Evolutionary conservation across 2,797 vertebrate genomes (phyloP).

Genomic region (Xyrichtys novacula): DNA sequence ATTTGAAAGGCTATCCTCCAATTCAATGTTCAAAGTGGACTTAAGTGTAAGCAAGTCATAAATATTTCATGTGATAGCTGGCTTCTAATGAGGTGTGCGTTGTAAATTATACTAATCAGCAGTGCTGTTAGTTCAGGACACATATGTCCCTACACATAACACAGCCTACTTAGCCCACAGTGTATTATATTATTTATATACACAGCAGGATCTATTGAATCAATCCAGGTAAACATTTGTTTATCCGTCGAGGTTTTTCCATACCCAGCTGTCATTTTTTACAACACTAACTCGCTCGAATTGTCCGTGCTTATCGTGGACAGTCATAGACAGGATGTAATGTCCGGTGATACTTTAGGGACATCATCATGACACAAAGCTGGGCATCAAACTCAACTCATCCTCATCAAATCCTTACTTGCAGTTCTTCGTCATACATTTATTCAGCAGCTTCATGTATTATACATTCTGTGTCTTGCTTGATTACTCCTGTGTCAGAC

Average conservation of each 20-base stretch:
- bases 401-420: slow-evolving; percentile 1
- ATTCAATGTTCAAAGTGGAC: background rate
- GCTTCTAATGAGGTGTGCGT: background rate
- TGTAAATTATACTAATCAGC: slow-evolving; percentile 8
- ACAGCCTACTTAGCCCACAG: too few relatives aligned
- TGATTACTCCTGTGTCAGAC: background rate
- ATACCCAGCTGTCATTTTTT: background rate
- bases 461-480: too few relatives aligned
- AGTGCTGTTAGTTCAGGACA: background rate
- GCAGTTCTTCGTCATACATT: slow-evolving; percentile 1
- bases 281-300: too few relatives aligned
- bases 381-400: background rate
- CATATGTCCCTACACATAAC: background rate
- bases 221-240: too few relatives aligned
- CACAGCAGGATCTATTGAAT: too few relatives aligned
- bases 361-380: too few relatives aligned
- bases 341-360: too few relatives aligned
- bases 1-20: background rate
- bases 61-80: background rate
- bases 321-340: too few relatives aligned
- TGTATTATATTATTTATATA: background rate
- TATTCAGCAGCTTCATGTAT: slow-evolving; percentile 14
- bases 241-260: background rate
- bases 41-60: background rate
- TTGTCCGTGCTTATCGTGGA: too few relatives aligned